Conservation (phyloP, 2,888 invertebrate genomes). For the Dexiosoma caninum region DNA sequence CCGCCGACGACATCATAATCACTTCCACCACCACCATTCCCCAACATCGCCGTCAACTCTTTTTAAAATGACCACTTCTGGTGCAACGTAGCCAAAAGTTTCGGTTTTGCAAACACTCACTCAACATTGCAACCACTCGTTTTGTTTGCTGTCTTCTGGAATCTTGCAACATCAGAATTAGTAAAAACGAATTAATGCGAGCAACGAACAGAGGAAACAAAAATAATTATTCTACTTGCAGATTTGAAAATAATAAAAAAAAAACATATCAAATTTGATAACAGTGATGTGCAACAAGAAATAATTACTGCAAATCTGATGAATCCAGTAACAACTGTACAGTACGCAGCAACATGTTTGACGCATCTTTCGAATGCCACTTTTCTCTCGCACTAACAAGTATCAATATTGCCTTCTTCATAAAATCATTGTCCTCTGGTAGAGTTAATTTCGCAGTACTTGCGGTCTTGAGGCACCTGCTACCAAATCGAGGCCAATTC, state of each 20-base stretch:
- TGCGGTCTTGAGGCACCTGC: no score
- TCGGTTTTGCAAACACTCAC: constrained; percentile 44
- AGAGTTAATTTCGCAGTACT: no score
- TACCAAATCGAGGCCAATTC: no score
- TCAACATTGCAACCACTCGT: constrained; percentile 47
- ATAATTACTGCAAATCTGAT: no score
- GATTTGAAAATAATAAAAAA: constrained; percentile 4
- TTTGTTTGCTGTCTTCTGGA: constrained; percentile 53
- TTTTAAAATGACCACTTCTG: constrained; percentile 62
- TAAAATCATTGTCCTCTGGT: no score
- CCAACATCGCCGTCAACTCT: no score
- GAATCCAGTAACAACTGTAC: no score
- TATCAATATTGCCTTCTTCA: no score
- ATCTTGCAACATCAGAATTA: constrained; percentile 45
- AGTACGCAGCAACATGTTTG: no score
- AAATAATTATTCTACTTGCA: constrained; percentile 12
- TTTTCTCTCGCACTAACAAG: no score
- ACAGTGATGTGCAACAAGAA: constrained; percentile 3
- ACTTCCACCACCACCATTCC: constrained; percentile 27
- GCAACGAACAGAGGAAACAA: constrained; percentile 5
- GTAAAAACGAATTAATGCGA: neutral
- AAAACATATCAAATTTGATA: constrained; percentile 24
- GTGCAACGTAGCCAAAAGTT: constrained; percentile 53
- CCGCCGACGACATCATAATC: constrained; percentile 34
- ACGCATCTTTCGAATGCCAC: no score